Evolutionary conservation across 2,888 invertebrate genomes (phyloP).

Genomic region (Branchipolynoe longqiensis): DNA sequence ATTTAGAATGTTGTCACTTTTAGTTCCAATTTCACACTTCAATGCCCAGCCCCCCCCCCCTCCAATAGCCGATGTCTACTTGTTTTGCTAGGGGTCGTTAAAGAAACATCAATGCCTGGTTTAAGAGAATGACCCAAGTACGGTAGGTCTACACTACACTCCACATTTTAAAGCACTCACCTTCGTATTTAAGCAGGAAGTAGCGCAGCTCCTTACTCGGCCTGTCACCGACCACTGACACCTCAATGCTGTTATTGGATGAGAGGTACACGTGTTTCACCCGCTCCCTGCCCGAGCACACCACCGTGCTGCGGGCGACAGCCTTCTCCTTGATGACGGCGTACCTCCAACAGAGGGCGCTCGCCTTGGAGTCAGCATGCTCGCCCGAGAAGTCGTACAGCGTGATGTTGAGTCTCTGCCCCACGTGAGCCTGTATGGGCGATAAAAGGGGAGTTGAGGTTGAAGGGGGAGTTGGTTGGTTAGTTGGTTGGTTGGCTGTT

Average conservation of each 20-base stretch:
- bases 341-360: constrained; percentile 40
- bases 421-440: constrained; percentile 33
- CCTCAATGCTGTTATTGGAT: constrained; percentile 53
- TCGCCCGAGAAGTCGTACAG: constrained; percentile 52
- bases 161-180: no score
- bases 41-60: no score
- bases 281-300: constrained; percentile 46
- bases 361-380: constrained; percentile 23
- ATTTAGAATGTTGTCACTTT: no score
- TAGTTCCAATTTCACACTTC: no score
- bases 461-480: no score
- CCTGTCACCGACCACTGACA: constrained; percentile 13
- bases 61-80: no score
- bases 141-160: no score
- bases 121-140: no score
- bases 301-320: constrained; percentile 10
- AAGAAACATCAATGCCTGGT: no score
- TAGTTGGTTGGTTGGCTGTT: no score
- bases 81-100: no score
- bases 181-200: constrained; percentile 54
- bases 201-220: constrained; percentile 15
- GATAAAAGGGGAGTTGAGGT: not conserved
- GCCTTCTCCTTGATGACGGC: constrained; percentile 53
- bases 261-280: constrained; percentile 49
- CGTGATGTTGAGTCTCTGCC: constrained; percentile 53